phyloP scores from a whole-genome alignment of 1,140 invertebrate genomes.

The Drosophila ambigua region DNA sequence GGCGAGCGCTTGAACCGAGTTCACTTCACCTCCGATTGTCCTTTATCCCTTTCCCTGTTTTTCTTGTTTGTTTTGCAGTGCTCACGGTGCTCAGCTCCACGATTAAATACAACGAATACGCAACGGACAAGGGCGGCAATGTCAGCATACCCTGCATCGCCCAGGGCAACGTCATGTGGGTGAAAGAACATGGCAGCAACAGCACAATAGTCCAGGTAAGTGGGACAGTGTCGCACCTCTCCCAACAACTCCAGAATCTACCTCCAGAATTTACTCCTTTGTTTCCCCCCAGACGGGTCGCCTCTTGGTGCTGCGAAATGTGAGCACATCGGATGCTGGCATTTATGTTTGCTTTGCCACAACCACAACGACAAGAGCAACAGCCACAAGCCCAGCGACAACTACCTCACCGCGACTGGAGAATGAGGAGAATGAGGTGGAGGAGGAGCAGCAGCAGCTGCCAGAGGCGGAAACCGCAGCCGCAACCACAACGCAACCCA shows the following conservation, averaged over 20 bases:
- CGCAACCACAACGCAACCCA: too few relatives aligned
- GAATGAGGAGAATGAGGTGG: too few relatives aligned
- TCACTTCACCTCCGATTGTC: too few relatives aligned
- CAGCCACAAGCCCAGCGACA: slow-evolving; percentile 25
- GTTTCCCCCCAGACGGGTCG: slow-evolving; percentile 63
- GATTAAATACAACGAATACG: slow-evolving; percentile 83
- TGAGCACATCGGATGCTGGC: slow-evolving; percentile 69
- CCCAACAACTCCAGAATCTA: too few relatives aligned
- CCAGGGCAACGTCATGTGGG: slow-evolving; percentile 78
- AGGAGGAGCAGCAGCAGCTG: slow-evolving; percentile 5
- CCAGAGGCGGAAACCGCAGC: not conserved
- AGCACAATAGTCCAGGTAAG: slow-evolving; percentile 76
- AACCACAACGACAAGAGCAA: slow-evolving; percentile 26
- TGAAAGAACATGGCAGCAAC: slow-evolving; percentile 77
- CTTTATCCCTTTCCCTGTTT: not conserved
- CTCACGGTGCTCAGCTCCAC: slow-evolving; percentile 80
- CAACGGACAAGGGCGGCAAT: slow-evolving; percentile 80
- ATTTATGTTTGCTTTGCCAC: slow-evolving; percentile 79
- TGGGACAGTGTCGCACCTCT: not conserved
- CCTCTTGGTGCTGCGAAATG: slow-evolving; percentile 71
- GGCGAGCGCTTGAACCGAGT: too few relatives aligned
- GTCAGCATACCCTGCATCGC: slow-evolving; percentile 81
- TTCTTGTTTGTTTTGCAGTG: slow-evolving; percentile 54
- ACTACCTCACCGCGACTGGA: slow-evolving; percentile 49
- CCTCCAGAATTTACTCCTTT: too few relatives aligned